phyloP scores from a whole-genome alignment of 2,888 invertebrate species.

The Meteorus colon region DNA sequence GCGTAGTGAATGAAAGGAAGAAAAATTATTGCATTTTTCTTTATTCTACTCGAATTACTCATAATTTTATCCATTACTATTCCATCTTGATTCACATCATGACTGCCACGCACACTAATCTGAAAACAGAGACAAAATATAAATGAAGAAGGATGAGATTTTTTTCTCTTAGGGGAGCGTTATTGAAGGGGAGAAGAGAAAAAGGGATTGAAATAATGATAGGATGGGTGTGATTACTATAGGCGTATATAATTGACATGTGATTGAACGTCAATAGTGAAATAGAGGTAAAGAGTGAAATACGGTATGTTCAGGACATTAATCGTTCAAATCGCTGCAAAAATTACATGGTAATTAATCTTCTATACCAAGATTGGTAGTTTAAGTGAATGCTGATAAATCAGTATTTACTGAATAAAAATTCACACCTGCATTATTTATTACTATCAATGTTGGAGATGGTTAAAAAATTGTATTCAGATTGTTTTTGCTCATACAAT shows the following conservation, averaged over 20 bases:
- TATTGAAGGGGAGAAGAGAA: neutral
- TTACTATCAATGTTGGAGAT: too few relatives aligned
- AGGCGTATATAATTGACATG: slow-evolving; percentile 5
- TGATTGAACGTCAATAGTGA: neutral
- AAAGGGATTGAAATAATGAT: neutral
- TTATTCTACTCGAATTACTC: neutral
- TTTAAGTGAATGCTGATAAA: slow-evolving; percentile 15
- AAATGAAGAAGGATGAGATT: slow-evolving; percentile 5
- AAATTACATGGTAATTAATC: slow-evolving; percentile 35
- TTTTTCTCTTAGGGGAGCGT: neutral
- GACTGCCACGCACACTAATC: neutral
- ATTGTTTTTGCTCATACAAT: too few relatives aligned
- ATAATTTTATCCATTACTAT: neutral
- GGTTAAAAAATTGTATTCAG: too few relatives aligned
- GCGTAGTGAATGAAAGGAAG: neutral
- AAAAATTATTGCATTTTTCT: neutral
- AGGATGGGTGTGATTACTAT: neutral
- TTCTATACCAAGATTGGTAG: neutral
- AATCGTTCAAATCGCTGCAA: slow-evolving; percentile 16
- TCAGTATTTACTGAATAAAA: neutral
- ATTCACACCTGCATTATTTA: neutral
- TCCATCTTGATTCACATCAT: neutral
- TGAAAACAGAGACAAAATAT: slow-evolving; percentile 6
- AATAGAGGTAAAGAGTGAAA: neutral
- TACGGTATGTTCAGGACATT: neutral